These are phyloP conservation scores for Drosophila equinoxialis DNA, from an alignment of 1,140 invertebrate species.

Conservation along the genomic window DNA sequence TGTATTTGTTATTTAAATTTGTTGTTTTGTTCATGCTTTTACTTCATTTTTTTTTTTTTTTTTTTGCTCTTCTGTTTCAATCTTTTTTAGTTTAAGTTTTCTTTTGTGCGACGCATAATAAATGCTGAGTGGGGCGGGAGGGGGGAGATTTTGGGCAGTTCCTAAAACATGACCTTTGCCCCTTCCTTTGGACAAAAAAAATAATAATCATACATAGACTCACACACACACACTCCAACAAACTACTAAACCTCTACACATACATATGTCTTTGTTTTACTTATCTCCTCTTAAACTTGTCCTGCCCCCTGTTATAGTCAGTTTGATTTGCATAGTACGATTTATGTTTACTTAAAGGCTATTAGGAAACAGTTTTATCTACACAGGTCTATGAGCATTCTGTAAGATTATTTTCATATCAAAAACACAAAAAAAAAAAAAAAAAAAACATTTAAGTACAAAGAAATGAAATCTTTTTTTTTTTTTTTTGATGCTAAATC, in stretches of 20 bases:
- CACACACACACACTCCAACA: slow-evolving; percentile 22
- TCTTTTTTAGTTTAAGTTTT: slow-evolving; percentile 12
- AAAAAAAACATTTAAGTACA: background rate
- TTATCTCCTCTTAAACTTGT: background rate
- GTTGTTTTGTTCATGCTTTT: slow-evolving; percentile 15
- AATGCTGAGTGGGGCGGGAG: slow-evolving; percentile 58
- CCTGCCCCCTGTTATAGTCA: slow-evolving; percentile 42
- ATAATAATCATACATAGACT: slow-evolving; percentile 10
- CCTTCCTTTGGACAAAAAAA: slow-evolving; percentile 33
- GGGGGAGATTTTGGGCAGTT: slow-evolving; percentile 31
- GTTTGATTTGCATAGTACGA: slow-evolving; percentile 64
- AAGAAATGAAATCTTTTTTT: background rate
- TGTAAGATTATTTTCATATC: slow-evolving; percentile 38
- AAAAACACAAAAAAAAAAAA: slow-evolving; percentile 35
- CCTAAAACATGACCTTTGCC: slow-evolving; percentile 22
- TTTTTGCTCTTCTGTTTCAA: slow-evolving; percentile 29
- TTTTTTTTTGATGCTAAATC: background rate
- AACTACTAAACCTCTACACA: slow-evolving; percentile 24
- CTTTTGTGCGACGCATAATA: slow-evolving; percentile 82
- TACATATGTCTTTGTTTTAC: background rate
- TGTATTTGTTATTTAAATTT: slow-evolving; percentile 13
- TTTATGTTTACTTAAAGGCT: slow-evolving; percentile 62
- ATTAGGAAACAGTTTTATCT: slow-evolving; percentile 81
- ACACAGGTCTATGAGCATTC: slow-evolving; percentile 77
- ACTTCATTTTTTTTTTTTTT: background rate